Conservation (phyloP, 2,888 invertebrate genomes). For the Plebejus argus region DNA sequence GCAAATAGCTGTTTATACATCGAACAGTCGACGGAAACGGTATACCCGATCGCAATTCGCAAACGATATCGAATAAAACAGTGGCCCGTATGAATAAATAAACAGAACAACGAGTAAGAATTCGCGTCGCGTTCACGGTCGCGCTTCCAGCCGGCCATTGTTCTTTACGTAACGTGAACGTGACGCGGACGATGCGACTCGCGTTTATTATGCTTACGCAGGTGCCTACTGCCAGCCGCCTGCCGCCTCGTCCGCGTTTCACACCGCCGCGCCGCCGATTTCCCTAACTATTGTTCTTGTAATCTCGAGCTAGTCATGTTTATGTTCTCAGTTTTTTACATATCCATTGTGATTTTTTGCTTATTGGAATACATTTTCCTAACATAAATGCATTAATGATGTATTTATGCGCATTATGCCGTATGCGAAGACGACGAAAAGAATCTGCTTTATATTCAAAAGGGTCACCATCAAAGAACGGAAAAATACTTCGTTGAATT, state of each 20-base stretch:
- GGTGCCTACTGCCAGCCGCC: constrained; percentile 44
- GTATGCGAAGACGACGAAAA: neutral
- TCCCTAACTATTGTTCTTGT: constrained; percentile 64
- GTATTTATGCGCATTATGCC: constrained; percentile 1
- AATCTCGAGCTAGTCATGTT: constrained; percentile 50
- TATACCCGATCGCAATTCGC: constrained; percentile 66
- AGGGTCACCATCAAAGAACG: neutral
- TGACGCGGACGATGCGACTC: constrained; percentile 52
- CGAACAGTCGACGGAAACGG: constrained; percentile 62
- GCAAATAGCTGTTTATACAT: constrained; percentile 64
- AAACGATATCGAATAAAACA: constrained; percentile 62
- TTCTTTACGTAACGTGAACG: constrained; percentile 71
- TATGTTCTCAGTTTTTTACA: constrained; percentile 45
- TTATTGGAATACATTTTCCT: constrained; percentile 30
- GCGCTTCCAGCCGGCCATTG: constrained; percentile 73
- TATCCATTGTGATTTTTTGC: constrained; percentile 43
- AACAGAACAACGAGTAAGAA: constrained; percentile 49
- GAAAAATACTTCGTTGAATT: constrained; percentile 15
- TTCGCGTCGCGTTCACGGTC: constrained; percentile 69
- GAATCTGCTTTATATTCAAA: constrained; percentile 14
- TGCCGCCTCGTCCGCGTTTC: constrained; percentile 50
- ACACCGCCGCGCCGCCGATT: constrained; percentile 67
- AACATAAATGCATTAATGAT: constrained; percentile 26
- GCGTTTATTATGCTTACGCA: constrained; percentile 58
- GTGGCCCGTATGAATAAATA: constrained; percentile 66